Evolutionary conservation across 2,797 vertebrate genomes (phyloP), one percentile per base, ranked within the genome.

Genomic region (Pterois miles): DNA sequence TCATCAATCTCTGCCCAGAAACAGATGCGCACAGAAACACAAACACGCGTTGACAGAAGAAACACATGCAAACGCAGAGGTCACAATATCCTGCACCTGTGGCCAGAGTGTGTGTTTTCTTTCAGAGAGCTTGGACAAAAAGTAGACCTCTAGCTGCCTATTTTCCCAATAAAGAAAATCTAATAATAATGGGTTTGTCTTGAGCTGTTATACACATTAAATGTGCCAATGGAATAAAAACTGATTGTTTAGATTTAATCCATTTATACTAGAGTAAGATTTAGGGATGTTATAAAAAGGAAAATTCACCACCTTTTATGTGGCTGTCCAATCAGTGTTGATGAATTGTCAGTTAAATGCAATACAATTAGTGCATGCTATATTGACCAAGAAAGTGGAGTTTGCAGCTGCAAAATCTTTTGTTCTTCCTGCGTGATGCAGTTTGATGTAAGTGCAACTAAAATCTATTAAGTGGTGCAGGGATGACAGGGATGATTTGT

Each of bases 1-100:
- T 88, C 64, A 87, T 91, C 85, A 87, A 66, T 89, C 81, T 88
- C 76, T 70, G 56, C 63, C 64, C 23, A 58, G 29, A 20, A 80
- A 86, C 29, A 34, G 76, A 81, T 60, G 25, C 7, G 40, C 80
- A 40, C 77, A 80, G 73, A 79, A 71, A 78, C 67, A 72, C 22
- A 74, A 81, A 66, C 46, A 56, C 67, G 66, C 9, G 2, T 50
- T 3, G 1, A 36, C 16, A 43, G 23, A 75, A 59, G 52, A 65
- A 64, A 80, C 60, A 34, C 73, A 78, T 52, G 22, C 66, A 83
- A 69, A 81, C 38, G 34, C 72, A 79, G 38, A 83, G 75, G 81
- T 78, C 72, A 78, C 46, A 69, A 14, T 63, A 76, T 65, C 18
- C 66, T 82, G 76, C 68, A 81, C 76, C 79, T 86, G 75, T 46